Percentiles rank a stretch among this genome's conserved stretches.
Conservation (phyloP, 2,888 invertebrate genomes). For the Lithophane socia region DNA sequence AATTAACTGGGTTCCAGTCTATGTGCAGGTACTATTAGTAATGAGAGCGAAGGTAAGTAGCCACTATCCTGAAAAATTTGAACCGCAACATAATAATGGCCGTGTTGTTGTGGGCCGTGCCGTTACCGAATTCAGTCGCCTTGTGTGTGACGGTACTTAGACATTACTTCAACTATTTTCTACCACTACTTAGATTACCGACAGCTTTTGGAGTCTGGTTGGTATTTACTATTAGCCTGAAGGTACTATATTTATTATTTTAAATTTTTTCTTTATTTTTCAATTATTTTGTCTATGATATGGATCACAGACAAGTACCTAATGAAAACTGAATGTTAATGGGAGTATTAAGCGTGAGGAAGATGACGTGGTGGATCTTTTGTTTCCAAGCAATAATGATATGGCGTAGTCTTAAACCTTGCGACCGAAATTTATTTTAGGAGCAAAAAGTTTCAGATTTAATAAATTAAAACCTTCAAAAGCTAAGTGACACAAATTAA, state of each 20-base stretch:
- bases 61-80: no score
- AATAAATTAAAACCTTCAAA: neutral
- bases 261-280: neutral
- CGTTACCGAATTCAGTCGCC: neutral
- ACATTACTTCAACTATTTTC: constrained; percentile 1
- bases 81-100: neutral
- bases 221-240: constrained; percentile 3
- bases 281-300: neutral
- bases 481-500: constrained; percentile 2
- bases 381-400: no score
- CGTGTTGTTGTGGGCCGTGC: neutral
- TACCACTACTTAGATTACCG: neutral
- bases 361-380: no score
- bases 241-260: neutral
- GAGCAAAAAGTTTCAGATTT: constrained; percentile 20
- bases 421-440: neutral
- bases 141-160: neutral
- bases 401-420: no score
- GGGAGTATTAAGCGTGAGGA: no score
- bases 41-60: neutral
- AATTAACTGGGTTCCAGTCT: neutral
- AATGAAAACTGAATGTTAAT: neutral
- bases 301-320: neutral
- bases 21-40: neutral
- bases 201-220: constrained; percentile 1